Percentiles rank a stretch among this genome's conserved stretches.
Evolutionary conservation across 2,113 vertebrate genomes (phyloP).

Genomic region (Nipponia nippon): DNA sequence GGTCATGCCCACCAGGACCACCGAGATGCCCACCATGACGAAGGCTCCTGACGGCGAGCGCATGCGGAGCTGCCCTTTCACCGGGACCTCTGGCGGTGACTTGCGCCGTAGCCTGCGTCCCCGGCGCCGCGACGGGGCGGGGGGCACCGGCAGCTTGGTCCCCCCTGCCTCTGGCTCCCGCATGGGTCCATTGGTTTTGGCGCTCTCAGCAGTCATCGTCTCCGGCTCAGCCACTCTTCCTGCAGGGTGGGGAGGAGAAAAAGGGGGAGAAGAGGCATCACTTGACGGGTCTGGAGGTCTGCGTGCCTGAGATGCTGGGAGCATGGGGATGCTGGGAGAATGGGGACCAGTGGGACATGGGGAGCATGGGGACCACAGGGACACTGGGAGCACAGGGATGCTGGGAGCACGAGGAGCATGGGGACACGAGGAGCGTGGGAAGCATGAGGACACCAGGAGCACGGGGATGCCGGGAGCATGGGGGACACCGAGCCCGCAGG

Average conservation of each 20-base stretch:
- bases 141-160: background rate
- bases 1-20: constrained; percentile 88
- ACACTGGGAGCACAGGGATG: background rate
- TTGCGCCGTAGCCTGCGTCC: constrained; percentile 29
- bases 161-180: background rate
- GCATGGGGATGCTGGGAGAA: rapidly evolving
- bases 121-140: constrained; percentile 13
- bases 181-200: background rate
- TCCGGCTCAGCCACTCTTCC: background rate
- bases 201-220: background rate
- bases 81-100: background rate
- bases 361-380: background rate
- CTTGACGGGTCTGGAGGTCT: background rate
- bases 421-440: background rate
- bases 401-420: rapidly evolving
- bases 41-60: constrained; percentile 89
- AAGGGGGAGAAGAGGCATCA: background rate
- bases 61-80: constrained; percentile 87
- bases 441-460: no score
- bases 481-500: rapidly evolving
- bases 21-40: constrained; percentile 83
- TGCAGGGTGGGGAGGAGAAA: background rate
- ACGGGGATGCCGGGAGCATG: rapidly evolving
- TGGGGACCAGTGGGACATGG: rapidly evolving
- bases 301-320: rapidly evolving